Evolutionary conservation across 1,140 invertebrate genomes (phyloP), one percentile per base, ranked within the genome.

Genomic region (Oncopodura yosiiana): DNA sequence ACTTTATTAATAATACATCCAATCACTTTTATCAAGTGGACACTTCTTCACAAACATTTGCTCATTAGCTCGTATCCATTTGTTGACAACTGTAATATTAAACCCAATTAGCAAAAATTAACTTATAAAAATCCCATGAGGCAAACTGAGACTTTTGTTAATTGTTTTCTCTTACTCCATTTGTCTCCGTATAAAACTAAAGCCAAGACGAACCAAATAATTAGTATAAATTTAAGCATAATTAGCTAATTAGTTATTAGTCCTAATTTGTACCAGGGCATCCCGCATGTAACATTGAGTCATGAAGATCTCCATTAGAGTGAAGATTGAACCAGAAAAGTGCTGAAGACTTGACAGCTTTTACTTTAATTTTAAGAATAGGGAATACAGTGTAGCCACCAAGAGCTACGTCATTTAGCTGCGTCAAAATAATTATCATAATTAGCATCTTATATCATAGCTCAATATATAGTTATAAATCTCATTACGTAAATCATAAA

Each of bases 321-420:
- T 38, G 3, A 24, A 36, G 23, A 14, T 49, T 61, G 24, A 57
- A 49, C 59, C 59, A 61, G 6, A 56, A 53, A 42, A 61, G 49
- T 18, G 54, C 59, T 0, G 59, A 61, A 3, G 50, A 50, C 30
- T 49, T 49, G n/a, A 56, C 59, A 14, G 59, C 54, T 27, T 56
- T 56, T 21, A 50, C 53, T 4, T 19, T 29, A 19, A 53, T 27
- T n/a, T 50, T 50, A 11, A 61, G 21, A n/a, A 49, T 16, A 0
- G 59, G 59, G 30, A 61, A 61, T 1, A 54, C 49, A 4, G 59
- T 61, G 19, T 18, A 8, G 12, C 53, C 53, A 11, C 53, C 53
- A 32, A 34, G 21, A 0, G 14, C 19, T 8, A 56, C 53, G 24
- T 56, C 46, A 21, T 49, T 49, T 8, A 56, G 18, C 53, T 57